A percentile compares a stretch with the other conserved stretches of the same genome.
Evolutionary conservation across 2,113 vertebrate genomes (phyloP).

Genomic region (Gymnocephalus cernua): DNA sequence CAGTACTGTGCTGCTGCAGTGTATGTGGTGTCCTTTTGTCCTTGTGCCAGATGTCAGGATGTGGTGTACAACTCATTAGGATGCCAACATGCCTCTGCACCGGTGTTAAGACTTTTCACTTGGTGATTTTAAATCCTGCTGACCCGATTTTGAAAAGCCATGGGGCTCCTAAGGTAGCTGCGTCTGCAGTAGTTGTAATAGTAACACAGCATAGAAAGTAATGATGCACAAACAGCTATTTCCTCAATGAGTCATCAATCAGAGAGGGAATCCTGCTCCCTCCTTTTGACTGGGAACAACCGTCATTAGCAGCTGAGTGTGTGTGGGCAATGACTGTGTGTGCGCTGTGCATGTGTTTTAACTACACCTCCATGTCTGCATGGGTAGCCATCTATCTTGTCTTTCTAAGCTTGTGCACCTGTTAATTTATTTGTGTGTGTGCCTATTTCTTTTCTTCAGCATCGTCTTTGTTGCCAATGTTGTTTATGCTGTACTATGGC

Average conservation of each 20-base stretch:
- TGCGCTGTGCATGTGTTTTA: constrained; percentile 26
- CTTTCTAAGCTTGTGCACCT: constrained; percentile 19
- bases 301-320: constrained; percentile 63
- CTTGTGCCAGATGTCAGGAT: constrained; percentile 75
- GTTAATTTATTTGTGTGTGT: neutral
- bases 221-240: constrained; percentile 68
- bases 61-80: constrained; percentile 57
- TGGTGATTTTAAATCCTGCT: constrained; percentile 28
- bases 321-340: constrained; percentile 2
- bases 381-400: constrained; percentile 38
- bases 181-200: constrained; percentile 44
- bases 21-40: constrained; percentile 68
- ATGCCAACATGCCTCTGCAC: constrained; percentile 48
- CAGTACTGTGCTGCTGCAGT: constrained; percentile 38
- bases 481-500: constrained; percentile 44
- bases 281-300: constrained; percentile 70
- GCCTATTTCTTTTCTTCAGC: constrained; percentile 7
- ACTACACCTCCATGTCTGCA: constrained; percentile 43
- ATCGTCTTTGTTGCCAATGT: constrained; percentile 35
- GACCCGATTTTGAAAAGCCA: neutral
- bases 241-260: constrained; percentile 72
- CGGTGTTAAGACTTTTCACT: constrained; percentile 25
- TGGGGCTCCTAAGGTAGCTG: constrained; percentile 32
- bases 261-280: constrained; percentile 74
- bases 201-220: constrained; percentile 49